Evolutionary conservation across 2,888 invertebrate genomes (phyloP).

Genomic region (Eugnorisma glareosa): DNA sequence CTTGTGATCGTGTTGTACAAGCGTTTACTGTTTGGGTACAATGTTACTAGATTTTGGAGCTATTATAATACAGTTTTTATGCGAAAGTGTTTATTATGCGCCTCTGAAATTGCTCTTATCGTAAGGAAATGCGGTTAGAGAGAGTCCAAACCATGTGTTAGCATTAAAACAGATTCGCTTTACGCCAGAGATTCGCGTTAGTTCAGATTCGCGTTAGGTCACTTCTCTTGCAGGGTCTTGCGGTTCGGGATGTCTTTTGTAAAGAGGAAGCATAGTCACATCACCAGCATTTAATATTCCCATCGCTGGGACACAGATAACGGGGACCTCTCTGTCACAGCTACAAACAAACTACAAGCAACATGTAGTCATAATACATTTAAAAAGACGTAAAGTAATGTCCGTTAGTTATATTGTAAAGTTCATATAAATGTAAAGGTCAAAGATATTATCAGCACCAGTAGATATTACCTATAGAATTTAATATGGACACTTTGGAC

Average conservation of each 20-base stretch:
- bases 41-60: conserved; percentile 1
- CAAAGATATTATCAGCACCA: conserved; percentile 53
- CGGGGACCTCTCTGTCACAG: background rate
- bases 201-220: no score
- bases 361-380: conserved; percentile 24
- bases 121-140: background rate
- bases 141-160: background rate
- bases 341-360: background rate
- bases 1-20: conserved; percentile 31
- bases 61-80: background rate
- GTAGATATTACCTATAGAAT: conserved; percentile 45
- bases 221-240: background rate
- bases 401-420: conserved; percentile 44
- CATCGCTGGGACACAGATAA: background rate
- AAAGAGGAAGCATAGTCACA: background rate
- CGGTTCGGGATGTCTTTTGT: background rate
- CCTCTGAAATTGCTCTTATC: background rate
- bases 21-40: conserved; percentile 5
- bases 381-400: conserved; percentile 14
- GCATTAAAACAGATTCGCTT: no score
- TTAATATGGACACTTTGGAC: conserved; percentile 19
- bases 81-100: background rate
- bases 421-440: conserved; percentile 58
- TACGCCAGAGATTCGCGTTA: no score
- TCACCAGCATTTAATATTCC: background rate